phyloP scores from a whole-genome alignment of 2,888 invertebrate genomes.

The Erebia ligea region DNA sequence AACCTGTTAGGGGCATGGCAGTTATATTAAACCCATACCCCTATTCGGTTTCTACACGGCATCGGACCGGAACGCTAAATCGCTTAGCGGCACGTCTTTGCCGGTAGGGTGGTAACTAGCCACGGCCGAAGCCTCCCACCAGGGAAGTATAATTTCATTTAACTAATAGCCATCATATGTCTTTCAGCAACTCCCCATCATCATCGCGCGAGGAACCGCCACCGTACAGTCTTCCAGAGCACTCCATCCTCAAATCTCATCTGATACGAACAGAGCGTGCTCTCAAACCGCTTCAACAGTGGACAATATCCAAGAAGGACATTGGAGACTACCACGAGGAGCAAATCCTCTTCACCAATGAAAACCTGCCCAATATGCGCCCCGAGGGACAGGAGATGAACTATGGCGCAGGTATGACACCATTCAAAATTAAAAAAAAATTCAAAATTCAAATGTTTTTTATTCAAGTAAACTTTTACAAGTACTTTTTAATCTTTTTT shows the following conservation, averaged over 20 bases:
- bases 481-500: no score
- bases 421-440: no score
- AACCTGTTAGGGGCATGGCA: no score
- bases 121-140: background rate
- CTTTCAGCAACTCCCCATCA: constrained; percentile 60
- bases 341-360: constrained; percentile 77
- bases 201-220: constrained; percentile 66
- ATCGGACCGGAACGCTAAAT: no score
- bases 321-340: constrained; percentile 74
- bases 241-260: constrained; percentile 77
- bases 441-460: no score
- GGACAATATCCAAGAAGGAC: constrained; percentile 79
- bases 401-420: constrained; percentile 70
- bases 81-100: no score
- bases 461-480: no score
- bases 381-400: constrained; percentile 66
- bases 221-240: constrained; percentile 69
- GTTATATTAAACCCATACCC: no score
- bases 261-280: constrained; percentile 61
- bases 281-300: constrained; percentile 67
- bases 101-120: background rate
- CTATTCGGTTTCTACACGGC: no score
- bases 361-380: constrained; percentile 63
- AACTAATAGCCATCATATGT: background rate
- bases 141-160: constrained; percentile 16